Conservation (phyloP, 2,797 vertebrate genomes). For the Enteromius viviparus region DNA sequence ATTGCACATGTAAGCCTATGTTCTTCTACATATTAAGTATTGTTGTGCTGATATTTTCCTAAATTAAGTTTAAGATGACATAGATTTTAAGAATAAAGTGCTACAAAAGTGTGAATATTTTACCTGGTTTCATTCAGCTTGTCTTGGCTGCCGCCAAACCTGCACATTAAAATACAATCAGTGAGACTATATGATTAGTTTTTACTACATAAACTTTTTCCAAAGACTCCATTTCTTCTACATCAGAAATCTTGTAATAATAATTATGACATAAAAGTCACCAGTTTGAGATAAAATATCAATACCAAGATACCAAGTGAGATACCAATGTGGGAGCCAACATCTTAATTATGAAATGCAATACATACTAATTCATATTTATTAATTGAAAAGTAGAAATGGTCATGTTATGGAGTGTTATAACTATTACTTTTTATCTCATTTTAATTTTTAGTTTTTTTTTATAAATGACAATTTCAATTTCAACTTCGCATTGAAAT, state of each 20-base stretch:
- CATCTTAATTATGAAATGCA: neutral
- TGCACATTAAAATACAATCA: neutral
- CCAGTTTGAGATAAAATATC: neutral
- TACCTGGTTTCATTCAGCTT: slow-evolving; percentile 66
- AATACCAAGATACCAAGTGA: neutral
- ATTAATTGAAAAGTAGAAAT: neutral
- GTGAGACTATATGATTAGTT: neutral
- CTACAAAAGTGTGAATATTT: neutral
- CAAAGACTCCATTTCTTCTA: neutral
- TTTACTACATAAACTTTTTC: neutral
- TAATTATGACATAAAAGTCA: neutral
- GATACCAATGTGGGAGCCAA: neutral
- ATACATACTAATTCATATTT: neutral
- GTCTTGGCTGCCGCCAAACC: slow-evolving; percentile 40
- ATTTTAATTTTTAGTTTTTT: neutral
- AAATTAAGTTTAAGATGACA: neutral
- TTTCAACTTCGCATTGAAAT: neutral
- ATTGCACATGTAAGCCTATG: neutral
- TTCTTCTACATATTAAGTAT: slow-evolving; percentile 10
- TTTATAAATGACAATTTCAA: neutral
- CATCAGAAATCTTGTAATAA: neutral
- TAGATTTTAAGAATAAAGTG: neutral
- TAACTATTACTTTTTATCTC: neutral
- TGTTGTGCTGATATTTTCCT: neutral
- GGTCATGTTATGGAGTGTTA: neutral